These are phyloP conservation scores for Patiria miniata DNA, from an alignment of 35 echinoderm and acorn worm genomes.

Conservation along the genomic window DNA sequence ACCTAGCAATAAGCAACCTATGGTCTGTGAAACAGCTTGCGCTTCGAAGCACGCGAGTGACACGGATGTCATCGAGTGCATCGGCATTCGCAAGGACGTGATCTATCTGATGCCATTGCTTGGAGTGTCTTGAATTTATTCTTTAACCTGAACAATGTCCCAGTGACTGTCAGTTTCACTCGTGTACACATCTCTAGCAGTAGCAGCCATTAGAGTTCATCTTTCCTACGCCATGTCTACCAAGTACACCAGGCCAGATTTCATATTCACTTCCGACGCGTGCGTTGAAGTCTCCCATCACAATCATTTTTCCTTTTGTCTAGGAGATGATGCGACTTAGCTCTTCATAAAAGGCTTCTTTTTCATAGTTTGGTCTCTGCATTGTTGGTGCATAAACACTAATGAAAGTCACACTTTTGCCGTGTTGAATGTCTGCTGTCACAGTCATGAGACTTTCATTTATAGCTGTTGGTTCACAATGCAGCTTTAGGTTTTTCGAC, in stretches of 20 bases:
- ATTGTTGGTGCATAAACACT: conserved; percentile 57
- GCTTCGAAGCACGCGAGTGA: conserved; percentile 31
- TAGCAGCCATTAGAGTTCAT: conserved; percentile 30
- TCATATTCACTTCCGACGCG: conserved; percentile 17
- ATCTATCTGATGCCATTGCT: conserved; percentile 40
- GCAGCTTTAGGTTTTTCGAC: neutral
- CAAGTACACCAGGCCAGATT: conserved; percentile 36
- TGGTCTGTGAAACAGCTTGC: conserved; percentile 40
- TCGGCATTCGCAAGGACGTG: neutral
- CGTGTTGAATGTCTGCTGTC: neutral
- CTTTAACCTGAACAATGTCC: neutral
- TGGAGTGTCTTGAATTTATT: conserved; percentile 7
- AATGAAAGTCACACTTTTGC: conserved; percentile 10
- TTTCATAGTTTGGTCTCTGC: neutral
- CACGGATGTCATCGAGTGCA: neutral
- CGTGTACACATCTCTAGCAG: conserved; percentile 38
- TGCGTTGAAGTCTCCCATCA: conserved; percentile 43
- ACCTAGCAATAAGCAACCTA: neutral
- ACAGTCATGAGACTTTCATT: conserved; percentile 1
- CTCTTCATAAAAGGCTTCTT: conserved; percentile 35
- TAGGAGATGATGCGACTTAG: neutral
- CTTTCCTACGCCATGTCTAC: conserved; percentile 22
- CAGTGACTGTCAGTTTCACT: conserved; percentile 18
- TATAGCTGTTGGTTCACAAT: neutral
- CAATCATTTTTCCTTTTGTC: conserved; percentile 25